Evolutionary conservation across 2,888 invertebrate species (phyloP), one percentile per base, ranked within the genome.

Genomic region (Noctua janthina): DNA sequence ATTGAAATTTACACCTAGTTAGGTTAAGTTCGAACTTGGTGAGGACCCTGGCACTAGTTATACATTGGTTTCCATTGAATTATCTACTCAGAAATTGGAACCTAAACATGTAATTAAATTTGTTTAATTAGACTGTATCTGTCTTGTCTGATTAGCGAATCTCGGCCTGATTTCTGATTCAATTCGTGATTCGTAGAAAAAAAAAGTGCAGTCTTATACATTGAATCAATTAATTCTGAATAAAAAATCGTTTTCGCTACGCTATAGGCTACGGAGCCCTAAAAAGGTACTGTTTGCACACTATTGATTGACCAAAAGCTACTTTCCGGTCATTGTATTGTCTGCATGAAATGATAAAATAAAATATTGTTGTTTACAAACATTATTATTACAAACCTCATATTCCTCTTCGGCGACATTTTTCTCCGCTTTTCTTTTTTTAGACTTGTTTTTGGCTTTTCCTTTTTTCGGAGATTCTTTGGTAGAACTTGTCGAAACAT

Each of bases 361-460:
- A 35, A 73, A 54, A 56, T 64, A 69, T n/a, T 39, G 59, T 23
- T 87, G 80, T 87, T 84, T 75, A 85, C 80, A 73, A 85, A 87
- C 62, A 85, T 39, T 56, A 54, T 13, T 72, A 29, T 11, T 66
- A 90, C 91, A 74, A 87, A 97, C 97, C 97, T 97, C 97, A 86
- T 97, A 97, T 81, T 97, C 97, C 79, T 96, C 94, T 77, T 95
- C 94, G 15, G 76, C 90, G 5, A 90, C 88, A 80, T 85, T 93
- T 83, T 96, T 95, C 17, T 94, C 95, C 6, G 92, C 91, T 90
- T 93, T 95, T 89, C 91, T 94, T 90, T 96, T 95, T 84, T 94
- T 96, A 73, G 91, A 86, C 91, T 94, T 94, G 81, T 87, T 90
- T 87, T 93, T 94, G 49, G 92, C 88, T 79, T 92, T 91, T 78